Evolutionary conservation across 1,140 invertebrate species (phyloP).

Genomic region (Lepidostoma basale): DNA sequence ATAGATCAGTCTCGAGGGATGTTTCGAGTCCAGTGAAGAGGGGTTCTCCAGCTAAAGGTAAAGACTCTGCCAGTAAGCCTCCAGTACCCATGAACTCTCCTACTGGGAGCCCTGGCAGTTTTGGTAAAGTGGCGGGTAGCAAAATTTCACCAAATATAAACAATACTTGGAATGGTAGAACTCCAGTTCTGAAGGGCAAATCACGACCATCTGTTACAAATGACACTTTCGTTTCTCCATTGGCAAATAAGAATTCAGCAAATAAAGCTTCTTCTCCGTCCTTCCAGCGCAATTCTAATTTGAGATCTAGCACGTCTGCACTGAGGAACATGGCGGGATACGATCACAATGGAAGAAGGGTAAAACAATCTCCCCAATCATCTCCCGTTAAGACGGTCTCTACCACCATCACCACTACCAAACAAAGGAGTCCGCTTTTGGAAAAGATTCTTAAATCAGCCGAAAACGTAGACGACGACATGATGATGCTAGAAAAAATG

Average conservation of each 20-base stretch:
- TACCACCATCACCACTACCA: too few species aligned
- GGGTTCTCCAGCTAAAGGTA: slow-evolving; percentile 45
- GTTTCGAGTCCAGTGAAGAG: slow-evolving; percentile 48
- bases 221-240: slow-evolving; percentile 71
- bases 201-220: slow-evolving; percentile 67
- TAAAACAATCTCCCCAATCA: slow-evolving; percentile 36
- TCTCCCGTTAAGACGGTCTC: slow-evolving; percentile 64
- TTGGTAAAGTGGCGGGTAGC: slow-evolving; percentile 35
- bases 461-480: slow-evolving; percentile 71
- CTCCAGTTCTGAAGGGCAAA: slow-evolving; percentile 48
- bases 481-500: slow-evolving; percentile 71
- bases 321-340: slow-evolving; percentile 53
- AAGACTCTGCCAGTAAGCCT: slow-evolving; percentile 48
- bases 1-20: slow-evolving; percentile 39
- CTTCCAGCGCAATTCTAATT: slow-evolving; percentile 67
- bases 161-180: slow-evolving; percentile 75
- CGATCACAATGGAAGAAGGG: slow-evolving; percentile 60
- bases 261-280: slow-evolving; percentile 51
- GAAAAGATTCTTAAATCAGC: slow-evolving; percentile 74
- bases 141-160: slow-evolving; percentile 51
- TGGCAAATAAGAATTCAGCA: slow-evolving; percentile 53
- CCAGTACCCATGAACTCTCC: slow-evolving; percentile 52
- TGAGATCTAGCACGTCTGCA: slow-evolving; percentile 67
- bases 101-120: slow-evolving; percentile 50
- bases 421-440: slow-evolving; percentile 67